Base-by-base conservation (phyloP, 1,140 invertebrate genomes). In the Lepidotrigona ventralis region DNA sequence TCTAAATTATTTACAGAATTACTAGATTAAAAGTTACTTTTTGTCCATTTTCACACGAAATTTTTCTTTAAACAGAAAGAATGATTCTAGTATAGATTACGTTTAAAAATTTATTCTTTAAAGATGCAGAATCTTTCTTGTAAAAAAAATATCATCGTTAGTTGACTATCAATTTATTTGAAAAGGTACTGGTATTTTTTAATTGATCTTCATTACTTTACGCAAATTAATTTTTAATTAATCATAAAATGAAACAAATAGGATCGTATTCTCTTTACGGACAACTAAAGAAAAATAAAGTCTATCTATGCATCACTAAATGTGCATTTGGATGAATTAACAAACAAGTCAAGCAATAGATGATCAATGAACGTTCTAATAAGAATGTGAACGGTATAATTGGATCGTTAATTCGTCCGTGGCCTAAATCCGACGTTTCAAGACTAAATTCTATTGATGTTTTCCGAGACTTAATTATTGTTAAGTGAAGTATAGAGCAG, bases 401-500 rank as follows among this genome's bases (percentile, higher is more conserved):
- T 60, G n/a, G 33, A 17, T 23, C 5, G 54, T 83, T 71, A 79
- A 83, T 72, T 72, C 6, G 58, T 69, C 19, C 56, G n/a, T 73
- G 81, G 46, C 76, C 81, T 79, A 39, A 64, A 66, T 79, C 5
- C 29, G 23, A 5, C 19, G 15, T 53, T 71, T 8, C 4, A 15
- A 33, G 51, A 54, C 0, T 39, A 23, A 56, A 58, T 83, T 66
- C 51, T 53, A 79, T 5, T 1, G 68, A 4, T 58, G 17, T 69
- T 39, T 64, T 23, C 33, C 56, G 64, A 63, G 77, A 56, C 29
- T 56, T 54, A 39, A 81, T 81, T 9, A 21, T 54, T 46, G 72
- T 81, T 85, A 76, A 82, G 70, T 12, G 79, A 21, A 33, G 21
- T 23, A 70, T 64, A 19, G 33, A 46, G 53, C 68, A 73, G 76